phyloP scores from a whole-genome alignment of 2,113 vertebrate genomes.

The Aphyosemion australe region DNA sequence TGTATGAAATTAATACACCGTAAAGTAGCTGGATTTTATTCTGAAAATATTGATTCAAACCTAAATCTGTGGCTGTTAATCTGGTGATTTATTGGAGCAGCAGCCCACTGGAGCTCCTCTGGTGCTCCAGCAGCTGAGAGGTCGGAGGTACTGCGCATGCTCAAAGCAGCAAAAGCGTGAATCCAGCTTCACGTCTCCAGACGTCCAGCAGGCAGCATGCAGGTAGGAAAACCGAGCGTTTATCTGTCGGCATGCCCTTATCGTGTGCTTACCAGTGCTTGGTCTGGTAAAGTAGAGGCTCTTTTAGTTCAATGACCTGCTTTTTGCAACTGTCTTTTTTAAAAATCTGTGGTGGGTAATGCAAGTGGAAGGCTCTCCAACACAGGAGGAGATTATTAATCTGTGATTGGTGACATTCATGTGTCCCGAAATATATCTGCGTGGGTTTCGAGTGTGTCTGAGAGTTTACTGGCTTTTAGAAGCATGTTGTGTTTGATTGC shows the following conservation, averaged over 20 bases:
- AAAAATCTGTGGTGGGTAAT: no score
- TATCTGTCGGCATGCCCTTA: no score
- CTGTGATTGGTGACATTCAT: not conserved
- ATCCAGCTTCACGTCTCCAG: slow-evolving; percentile 56
- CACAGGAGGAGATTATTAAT: no score
- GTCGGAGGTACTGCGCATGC: slow-evolving; percentile 63
- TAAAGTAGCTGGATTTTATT: not conserved
- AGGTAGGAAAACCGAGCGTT: slow-evolving; percentile 40
- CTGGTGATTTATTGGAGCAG: not conserved
- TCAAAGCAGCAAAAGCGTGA: slow-evolving; percentile 19
- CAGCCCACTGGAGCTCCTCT: slow-evolving; percentile 34
- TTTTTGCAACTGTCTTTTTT: not conserved
- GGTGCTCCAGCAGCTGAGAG: slow-evolving; percentile 3
- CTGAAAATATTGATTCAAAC: no score
- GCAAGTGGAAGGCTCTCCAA: no score
- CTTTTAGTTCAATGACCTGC: not conserved
- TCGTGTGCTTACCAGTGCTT: no score
- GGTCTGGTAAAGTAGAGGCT: no score
- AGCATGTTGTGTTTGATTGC: not conserved
- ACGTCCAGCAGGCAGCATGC: slow-evolving; percentile 34
- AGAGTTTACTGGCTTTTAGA: not conserved
- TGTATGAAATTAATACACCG: not conserved
- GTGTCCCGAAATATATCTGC: not conserved
- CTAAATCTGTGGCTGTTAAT: no score
- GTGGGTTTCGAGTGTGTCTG: not conserved